These are phyloP conservation scores for Centroberyx gerrardi DNA, from an alignment of 2,797 vertebrate genomes.

Conservation along the genomic window DNA sequence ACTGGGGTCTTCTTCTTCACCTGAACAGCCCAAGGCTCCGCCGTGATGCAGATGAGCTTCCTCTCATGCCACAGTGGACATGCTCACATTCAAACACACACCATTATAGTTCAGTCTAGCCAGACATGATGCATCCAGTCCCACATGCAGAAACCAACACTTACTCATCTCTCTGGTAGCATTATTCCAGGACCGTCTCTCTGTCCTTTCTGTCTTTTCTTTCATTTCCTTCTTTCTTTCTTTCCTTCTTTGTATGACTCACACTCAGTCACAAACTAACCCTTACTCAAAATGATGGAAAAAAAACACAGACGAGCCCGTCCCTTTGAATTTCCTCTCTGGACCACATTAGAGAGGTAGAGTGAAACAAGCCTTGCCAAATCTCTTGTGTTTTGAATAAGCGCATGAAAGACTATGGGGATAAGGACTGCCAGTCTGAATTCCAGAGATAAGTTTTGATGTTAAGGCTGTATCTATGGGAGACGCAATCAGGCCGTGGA, in stretches of 20 bases:
- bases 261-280: constrained; percentile 42
- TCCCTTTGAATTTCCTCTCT: constrained; percentile 70
- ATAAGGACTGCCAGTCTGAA: constrained; percentile 74
- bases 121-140: constrained; percentile 25
- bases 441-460: constrained; percentile 78
- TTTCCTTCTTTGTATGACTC: constrained; percentile 27
- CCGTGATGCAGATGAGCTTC: constrained; percentile 42
- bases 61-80: constrained; percentile 14
- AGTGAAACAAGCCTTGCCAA: constrained; percentile 67
- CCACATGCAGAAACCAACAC: constrained; percentile 29
- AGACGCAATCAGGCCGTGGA: constrained; percentile 56
- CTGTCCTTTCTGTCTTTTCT: constrained; percentile 9
- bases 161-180: constrained; percentile 13
- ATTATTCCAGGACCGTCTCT: constrained; percentile 24
- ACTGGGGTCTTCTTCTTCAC: constrained; percentile 38
- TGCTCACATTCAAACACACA: constrained; percentile 15
- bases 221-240: constrained; percentile 7
- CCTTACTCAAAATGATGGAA: constrained; percentile 45
- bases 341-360: constrained; percentile 67
- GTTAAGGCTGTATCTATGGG: constrained; percentile 56
- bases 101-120: constrained; percentile 21
- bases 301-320: constrained; percentile 13
- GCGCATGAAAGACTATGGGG: constrained; percentile 69
- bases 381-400: constrained; percentile 73
- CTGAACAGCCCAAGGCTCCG: constrained; percentile 32